These are phyloP conservation scores for Drosophila melanogaster DNA, from an alignment of 1,140 invertebrate genomes.

Conservation along the genomic window DNA sequence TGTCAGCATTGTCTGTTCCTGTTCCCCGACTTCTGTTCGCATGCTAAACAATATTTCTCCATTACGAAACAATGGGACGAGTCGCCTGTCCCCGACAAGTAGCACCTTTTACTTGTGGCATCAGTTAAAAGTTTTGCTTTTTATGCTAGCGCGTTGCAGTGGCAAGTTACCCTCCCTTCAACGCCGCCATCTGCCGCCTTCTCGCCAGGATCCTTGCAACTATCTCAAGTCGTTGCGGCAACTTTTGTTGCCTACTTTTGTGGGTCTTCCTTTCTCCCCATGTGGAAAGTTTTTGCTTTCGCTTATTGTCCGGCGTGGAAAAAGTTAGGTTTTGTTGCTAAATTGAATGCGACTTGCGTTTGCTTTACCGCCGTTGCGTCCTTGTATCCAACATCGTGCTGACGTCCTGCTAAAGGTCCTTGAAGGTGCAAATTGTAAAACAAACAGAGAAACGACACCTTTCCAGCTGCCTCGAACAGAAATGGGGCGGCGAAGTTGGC, in stretches of 20 bases:
- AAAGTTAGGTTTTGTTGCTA: constrained; percentile 73
- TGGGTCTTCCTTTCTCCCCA: constrained; percentile 21
- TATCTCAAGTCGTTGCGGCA: constrained; percentile 61
- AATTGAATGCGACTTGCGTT: constrained; percentile 77
- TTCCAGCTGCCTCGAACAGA: constrained; percentile 22
- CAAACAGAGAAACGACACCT: constrained; percentile 40
- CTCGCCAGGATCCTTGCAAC: constrained; percentile 27
- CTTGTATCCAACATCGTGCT: constrained; percentile 32
- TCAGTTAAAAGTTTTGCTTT: constrained; percentile 78
- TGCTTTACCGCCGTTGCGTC: constrained; percentile 23
- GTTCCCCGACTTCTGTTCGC: constrained; percentile 31
- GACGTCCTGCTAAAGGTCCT: constrained; percentile 53
- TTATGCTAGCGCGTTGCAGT: constrained; percentile 72
- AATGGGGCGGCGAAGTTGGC: constrained; percentile 17
- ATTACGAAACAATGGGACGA: constrained; percentile 74
- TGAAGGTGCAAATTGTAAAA: constrained; percentile 55
- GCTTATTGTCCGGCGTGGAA: constrained; percentile 66
- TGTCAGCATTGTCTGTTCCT: constrained; percentile 27
- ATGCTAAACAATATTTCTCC: constrained; percentile 79
- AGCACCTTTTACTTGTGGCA: constrained; percentile 79
- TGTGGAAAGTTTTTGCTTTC: constrained; percentile 61
- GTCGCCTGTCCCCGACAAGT: constrained; percentile 59
- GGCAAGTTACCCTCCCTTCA: constrained; percentile 21
- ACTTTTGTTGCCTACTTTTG: constrained; percentile 58
- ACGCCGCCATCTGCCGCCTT: neutral